A percentile compares a stretch with the other conserved stretches of the same genome.
Evolutionary conservation across 2,113 vertebrate genomes (phyloP).

Genomic region (Callorhinus ursinus): DNA sequence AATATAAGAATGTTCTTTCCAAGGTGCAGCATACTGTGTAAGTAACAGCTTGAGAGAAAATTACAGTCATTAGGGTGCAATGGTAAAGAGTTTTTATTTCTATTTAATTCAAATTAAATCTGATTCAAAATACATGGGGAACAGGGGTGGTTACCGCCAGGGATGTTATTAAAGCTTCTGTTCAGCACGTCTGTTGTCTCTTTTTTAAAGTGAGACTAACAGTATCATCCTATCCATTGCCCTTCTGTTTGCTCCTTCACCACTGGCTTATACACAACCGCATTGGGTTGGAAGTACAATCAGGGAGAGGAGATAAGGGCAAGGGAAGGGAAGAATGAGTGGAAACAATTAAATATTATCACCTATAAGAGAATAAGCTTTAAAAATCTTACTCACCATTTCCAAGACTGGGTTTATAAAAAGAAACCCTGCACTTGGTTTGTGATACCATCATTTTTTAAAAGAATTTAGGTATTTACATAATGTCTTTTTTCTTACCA

Average conservation of each 20-base stretch:
- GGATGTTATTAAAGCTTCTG: conserved; percentile 72
- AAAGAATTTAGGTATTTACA: background rate
- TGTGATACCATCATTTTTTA: background rate
- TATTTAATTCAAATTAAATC: conserved; percentile 83
- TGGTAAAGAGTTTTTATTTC: conserved; percentile 82
- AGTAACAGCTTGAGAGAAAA: conserved; percentile 85
- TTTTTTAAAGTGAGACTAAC: conserved; percentile 61
- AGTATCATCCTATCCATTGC: background rate
- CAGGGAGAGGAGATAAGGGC: background rate
- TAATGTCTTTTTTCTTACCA: background rate
- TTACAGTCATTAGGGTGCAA: conserved; percentile 78
- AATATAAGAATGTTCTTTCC: conserved; percentile 51
- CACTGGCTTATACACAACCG: background rate
- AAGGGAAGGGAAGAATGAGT: background rate
- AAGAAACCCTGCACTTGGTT: background rate
- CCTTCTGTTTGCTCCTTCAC: background rate
- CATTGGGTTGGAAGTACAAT: background rate
- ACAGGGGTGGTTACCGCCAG: conserved; percentile 64
- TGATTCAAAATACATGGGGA: conserved; percentile 71
- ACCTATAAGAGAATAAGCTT: background rate
- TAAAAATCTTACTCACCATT: background rate
- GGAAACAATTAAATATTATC: background rate
- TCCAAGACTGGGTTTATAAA: background rate
- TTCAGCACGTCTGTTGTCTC: conserved; percentile 48
- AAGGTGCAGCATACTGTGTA: conserved; percentile 75